These are phyloP conservation scores for Characodon lateralis DNA, from an alignment of 2,797 vertebrate genomes.

Conservation along the genomic window DNA sequence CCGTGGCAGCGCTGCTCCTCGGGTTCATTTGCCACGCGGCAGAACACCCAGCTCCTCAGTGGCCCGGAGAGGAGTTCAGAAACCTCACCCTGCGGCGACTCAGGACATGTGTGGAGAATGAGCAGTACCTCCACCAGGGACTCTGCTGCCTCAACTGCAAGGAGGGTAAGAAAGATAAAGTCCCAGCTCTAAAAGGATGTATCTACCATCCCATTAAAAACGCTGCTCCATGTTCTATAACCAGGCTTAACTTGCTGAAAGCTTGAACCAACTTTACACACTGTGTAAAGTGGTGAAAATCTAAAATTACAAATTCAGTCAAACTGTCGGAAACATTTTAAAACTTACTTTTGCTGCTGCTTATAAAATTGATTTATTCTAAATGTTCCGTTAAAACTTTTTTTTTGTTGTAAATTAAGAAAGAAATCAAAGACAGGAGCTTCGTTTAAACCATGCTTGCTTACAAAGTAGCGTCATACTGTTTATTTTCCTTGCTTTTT, in stretches of 20 bases:
- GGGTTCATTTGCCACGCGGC: constrained; percentile 54
- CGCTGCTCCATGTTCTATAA: neutral
- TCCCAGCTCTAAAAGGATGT: neutral
- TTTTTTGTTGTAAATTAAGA: too few relatives aligned
- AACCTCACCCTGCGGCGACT: constrained; percentile 63
- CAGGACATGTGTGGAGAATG: constrained; percentile 73
- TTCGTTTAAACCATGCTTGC: neutral
- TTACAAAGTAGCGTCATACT: neutral
- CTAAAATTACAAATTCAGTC: neutral
- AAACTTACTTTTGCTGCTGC: neutral
- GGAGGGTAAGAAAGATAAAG: constrained; percentile 73
- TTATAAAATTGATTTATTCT: neutral
- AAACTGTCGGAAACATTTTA: neutral
- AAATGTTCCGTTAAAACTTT: too few relatives aligned
- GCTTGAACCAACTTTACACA: neutral
- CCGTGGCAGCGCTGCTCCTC: constrained; percentile 38
- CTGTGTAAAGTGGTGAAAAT: neutral
- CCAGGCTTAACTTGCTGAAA: neutral
- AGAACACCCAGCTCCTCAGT: constrained; percentile 59
- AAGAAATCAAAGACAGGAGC: neutral
- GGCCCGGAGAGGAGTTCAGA: constrained; percentile 56
- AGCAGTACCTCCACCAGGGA: constrained; percentile 75
- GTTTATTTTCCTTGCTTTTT: neutral
- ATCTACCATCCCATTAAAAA: neutral
- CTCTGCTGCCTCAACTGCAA: constrained; percentile 83